phyloP scores from a whole-genome alignment of 2,113 vertebrate species.

The Erythrocercus mccallii region DNA sequence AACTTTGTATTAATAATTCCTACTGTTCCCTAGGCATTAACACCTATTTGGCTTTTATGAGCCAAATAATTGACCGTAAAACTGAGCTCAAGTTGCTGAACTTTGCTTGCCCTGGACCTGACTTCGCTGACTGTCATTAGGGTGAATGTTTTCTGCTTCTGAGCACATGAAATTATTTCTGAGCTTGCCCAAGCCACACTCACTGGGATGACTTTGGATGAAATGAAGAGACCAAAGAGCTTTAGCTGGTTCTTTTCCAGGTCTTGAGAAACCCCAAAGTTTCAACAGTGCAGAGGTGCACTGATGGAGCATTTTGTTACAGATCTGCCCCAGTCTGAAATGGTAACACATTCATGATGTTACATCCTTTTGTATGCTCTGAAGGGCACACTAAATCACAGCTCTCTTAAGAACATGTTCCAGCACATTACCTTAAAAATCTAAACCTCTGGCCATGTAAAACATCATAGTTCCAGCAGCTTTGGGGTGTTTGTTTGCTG shows the following conservation, averaged over 20 bases:
- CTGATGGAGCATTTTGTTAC: neutral
- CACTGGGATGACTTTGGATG: neutral
- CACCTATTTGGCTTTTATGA: neutral
- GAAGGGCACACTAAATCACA: neutral
- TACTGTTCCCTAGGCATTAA: neutral
- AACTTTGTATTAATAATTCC: neutral
- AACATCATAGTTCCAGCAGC: neutral
- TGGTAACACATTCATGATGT: accelerated
- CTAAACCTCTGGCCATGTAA: neutral
- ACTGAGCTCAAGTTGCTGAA: neutral
- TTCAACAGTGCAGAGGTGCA: neutral
- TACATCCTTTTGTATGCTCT: neutral
- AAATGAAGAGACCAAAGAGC: neutral
- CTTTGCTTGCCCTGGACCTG: neutral
- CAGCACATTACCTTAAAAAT: neutral
- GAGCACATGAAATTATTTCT: neutral
- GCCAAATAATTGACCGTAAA: neutral
- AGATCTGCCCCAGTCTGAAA: neutral
- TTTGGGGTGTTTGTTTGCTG: neutral
- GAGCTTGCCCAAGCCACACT: neutral
- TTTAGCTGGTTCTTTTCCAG: neutral
- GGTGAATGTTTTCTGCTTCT: neutral
- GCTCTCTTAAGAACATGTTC: neutral
- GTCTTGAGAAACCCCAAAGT: neutral
- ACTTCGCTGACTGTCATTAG: neutral